Evolutionary conservation across 2,797 vertebrate genomes (phyloP).

Genomic region (Leucoraja ocellata): DNA sequence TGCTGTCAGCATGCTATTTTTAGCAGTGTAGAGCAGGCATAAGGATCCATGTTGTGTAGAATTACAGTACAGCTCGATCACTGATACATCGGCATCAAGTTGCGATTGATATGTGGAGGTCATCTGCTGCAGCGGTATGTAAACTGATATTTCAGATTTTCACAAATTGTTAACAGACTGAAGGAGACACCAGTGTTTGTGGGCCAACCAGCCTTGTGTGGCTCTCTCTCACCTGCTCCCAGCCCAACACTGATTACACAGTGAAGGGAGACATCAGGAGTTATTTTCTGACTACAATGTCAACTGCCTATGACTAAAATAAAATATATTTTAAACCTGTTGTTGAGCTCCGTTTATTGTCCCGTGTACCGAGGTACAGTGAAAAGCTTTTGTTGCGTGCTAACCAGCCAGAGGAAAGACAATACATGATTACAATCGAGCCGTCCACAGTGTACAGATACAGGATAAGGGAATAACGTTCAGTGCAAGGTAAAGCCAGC

Average conservation of each 20-base stretch:
- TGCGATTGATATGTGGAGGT: neutral
- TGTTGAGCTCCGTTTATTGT: too few relatives aligned
- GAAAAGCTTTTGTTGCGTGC: too few relatives aligned
- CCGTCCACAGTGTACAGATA: too few relatives aligned
- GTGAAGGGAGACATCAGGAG: neutral
- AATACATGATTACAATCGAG: too few relatives aligned
- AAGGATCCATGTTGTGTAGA: neutral
- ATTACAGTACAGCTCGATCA: neutral
- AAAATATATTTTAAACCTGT: too few relatives aligned
- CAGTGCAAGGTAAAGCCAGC: too few relatives aligned
- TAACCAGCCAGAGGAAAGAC: too few relatives aligned
- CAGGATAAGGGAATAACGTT: too few relatives aligned
- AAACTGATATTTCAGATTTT: neutral
- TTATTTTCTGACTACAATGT: neutral
- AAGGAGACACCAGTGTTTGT: neutral
- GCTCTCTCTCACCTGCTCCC: neutral
- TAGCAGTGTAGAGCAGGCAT: neutral
- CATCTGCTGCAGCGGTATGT: neutral
- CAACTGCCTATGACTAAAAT: too few relatives aligned
- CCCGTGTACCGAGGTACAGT: too few relatives aligned
- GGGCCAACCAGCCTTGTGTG: neutral
- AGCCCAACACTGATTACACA: neutral
- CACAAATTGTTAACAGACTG: neutral
- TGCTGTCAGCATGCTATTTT: slow-evolving; percentile 11
- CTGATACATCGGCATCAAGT: neutral